phyloP scores from a whole-genome alignment of 2,797 vertebrate genomes.

The Poecilia picta region DNA sequence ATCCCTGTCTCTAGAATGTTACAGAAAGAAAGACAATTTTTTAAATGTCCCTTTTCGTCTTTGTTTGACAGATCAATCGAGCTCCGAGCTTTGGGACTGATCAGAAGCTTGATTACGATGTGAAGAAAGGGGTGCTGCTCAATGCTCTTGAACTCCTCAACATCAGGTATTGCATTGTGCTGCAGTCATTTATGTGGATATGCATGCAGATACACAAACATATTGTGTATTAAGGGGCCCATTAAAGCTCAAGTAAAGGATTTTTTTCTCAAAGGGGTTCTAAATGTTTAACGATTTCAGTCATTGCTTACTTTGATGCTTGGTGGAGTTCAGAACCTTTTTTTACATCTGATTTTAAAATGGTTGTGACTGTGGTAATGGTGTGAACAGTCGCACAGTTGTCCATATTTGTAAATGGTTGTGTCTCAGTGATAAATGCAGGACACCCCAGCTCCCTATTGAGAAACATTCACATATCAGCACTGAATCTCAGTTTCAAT shows the following conservation, averaged over 20 bases:
- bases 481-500: background rate
- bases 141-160: conserved; percentile 95
- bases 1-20: conserved; percentile 41
- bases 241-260: conserved; percentile 52
- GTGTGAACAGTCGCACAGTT: conserved; percentile 35
- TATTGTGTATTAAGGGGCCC: conserved; percentile 36
- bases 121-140: conserved; percentile 94
- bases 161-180: conserved; percentile 85
- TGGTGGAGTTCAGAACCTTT: conserved; percentile 22
- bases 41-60: conserved; percentile 50
- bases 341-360: conserved; percentile 44
- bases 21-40: conserved; percentile 33
- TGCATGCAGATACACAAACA: conserved; percentile 13
- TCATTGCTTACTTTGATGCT: conserved; percentile 56
- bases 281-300: conserved; percentile 56
- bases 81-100: conserved; percentile 98
- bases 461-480: background rate
- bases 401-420: conserved; percentile 39
- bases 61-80: conserved; percentile 92
- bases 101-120: conserved; percentile 98
- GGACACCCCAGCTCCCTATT: background rate
- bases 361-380: conserved; percentile 21
- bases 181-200: background rate
- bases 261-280: conserved; percentile 30
- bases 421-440: conserved; percentile 34